Base-by-base conservation (phyloP, 2,113 vertebrate species). In the Hippocampus barbouri region DNA sequence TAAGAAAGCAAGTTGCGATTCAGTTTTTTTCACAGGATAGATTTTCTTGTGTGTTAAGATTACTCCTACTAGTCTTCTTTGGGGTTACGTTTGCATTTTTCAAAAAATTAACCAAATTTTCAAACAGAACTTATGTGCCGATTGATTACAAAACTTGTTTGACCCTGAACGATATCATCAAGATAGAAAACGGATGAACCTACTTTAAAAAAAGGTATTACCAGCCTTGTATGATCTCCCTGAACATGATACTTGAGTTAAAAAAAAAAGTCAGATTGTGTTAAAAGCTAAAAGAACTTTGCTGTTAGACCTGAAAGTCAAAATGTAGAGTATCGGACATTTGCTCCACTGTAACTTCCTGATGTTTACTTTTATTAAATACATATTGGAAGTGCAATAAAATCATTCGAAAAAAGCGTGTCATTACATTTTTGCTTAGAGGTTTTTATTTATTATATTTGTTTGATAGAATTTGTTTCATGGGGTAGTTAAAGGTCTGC, bases 1-100 rank as follows among this genome's bases (percentile, higher is more conserved):
- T 97, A 76, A 91, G 94, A 68, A 73, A 5, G 21, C 70, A 49
- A 65, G 16, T 27, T 2, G 11, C 30, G 14, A 18, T 34, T 61
- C 23, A 15, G 5, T 11, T 12, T 25, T 25, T 3, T 59, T 14
- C 34, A 61, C 18, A 34, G 6, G 2, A 34, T 20, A 30, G 7
- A 61, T 61, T 34, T 61, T 1, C 15, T 34, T 61, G 27, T 3
- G 16, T 61, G 27, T 27, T 61, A 30, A 3, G 18, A 34, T 61
- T 61, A 34, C 27, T 3, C 12, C 27, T 20, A 12, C 2, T 15
- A 18, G 16, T 61, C 16, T 20, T 7, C 27, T 16, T 34, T 18
- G 2, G 6, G 25, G 4, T 59, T 59, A 14, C 2, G 1, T 15
- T 25, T 34, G 16, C 3, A 7, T 30, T 27, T 60, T 59, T 30